Conservation (phyloP, 1,140 invertebrate genomes). For the Paracyclopina nana region DNA sequence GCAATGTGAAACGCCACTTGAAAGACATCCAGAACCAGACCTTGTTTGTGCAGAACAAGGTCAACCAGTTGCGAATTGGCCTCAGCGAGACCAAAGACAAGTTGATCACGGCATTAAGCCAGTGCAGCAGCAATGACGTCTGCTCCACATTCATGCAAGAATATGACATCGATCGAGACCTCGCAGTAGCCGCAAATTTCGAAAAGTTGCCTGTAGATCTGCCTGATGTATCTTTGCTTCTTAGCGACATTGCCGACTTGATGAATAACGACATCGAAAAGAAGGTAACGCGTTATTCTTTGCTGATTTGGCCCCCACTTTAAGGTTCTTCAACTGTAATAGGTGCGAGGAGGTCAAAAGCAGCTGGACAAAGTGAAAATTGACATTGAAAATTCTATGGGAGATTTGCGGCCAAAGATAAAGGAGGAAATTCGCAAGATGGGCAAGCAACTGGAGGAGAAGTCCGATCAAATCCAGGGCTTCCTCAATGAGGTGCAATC, state of each 20-base stretch:
- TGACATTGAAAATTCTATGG: constrained; percentile 9
- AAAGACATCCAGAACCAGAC: constrained; percentile 1
- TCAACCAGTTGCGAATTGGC: constrained; percentile 1
- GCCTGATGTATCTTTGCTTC: background rate
- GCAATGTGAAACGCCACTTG: constrained; percentile 10
- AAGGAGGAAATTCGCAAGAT: constrained; percentile 7
- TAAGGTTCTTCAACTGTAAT: background rate
- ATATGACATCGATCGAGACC: background rate
- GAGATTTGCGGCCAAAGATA: constrained; percentile 1
- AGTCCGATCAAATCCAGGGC: constrained; percentile 9
- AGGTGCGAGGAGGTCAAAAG: constrained; percentile 6
- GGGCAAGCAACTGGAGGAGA: constrained; percentile 10
- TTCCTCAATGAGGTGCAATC: constrained; percentile 8
- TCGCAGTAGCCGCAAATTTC: constrained; percentile 3
- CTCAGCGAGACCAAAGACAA: background rate
- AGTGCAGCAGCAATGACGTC: background rate
- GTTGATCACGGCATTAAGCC: background rate
- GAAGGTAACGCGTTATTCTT: background rate
- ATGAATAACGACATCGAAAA: constrained; percentile 12
- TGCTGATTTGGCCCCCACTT: background rate
- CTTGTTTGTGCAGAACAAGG: background rate
- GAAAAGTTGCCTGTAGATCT: background rate
- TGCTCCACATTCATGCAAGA: background rate
- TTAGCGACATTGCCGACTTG: constrained; percentile 2
- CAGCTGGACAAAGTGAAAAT: constrained; percentile 9